phyloP scores from a whole-genome alignment of 64 coral and sea anemone genomes.

The Actinia tenebrosa region DNA sequence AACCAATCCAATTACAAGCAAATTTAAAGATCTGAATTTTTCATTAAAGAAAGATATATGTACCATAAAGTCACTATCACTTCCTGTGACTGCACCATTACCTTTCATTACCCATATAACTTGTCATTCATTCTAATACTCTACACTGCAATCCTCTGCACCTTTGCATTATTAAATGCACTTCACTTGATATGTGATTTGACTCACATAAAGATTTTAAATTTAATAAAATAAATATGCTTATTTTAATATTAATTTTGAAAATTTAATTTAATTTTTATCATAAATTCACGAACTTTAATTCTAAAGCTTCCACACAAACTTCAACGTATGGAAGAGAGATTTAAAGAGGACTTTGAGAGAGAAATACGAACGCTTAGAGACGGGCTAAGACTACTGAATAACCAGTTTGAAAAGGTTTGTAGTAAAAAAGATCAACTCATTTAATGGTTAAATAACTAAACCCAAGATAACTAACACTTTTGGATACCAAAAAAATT shows the following conservation, averaged over 20 bases:
- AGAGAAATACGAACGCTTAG: slow-evolving; percentile 68
- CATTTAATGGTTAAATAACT: too few relatives aligned
- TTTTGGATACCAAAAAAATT: neutral
- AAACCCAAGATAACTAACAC: neutral
- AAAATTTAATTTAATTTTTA: neutral
- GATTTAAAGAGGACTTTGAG: slow-evolving; percentile 64
- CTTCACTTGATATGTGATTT: neutral
- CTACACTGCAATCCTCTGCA: neutral
- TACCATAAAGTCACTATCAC: too few relatives aligned
- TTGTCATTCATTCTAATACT: neutral
- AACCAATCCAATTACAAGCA: neutral
- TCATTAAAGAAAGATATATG: neutral
- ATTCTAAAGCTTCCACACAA: slow-evolving; percentile 61
- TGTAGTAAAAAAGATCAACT: slow-evolving; percentile 49
- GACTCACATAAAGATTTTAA: too few relatives aligned
- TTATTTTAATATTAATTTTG: neutral
- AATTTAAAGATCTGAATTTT: neutral
- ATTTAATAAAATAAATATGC: too few relatives aligned
- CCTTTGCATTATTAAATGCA: neutral
- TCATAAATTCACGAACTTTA: neutral
- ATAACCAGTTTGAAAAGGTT: slow-evolving; percentile 87
- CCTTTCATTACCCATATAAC: neutral
- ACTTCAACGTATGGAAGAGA: slow-evolving; percentile 58
- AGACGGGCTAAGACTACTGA: slow-evolving; percentile 77
- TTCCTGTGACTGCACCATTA: too few relatives aligned